Evolutionary conservation across 1,140 invertebrate species (phyloP).

Genomic region (Cydia amplana): DNA sequence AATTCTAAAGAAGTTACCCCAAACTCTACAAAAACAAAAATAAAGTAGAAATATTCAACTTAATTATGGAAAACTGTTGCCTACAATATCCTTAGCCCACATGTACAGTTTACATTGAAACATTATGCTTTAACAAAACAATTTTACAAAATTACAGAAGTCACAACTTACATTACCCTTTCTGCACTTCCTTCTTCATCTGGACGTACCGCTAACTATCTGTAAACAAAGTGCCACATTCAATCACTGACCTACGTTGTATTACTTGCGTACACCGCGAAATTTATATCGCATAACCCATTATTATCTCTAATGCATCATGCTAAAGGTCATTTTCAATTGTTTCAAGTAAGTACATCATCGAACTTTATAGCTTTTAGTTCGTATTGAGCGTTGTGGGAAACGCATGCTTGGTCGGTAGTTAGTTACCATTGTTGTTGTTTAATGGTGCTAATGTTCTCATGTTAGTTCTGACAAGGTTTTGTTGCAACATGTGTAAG

Average conservation of each 20-base stretch:
- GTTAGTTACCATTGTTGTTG: slow-evolving; percentile 43
- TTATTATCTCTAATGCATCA: slow-evolving; percentile 23
- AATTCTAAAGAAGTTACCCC: too few species aligned
- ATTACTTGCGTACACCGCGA: background rate
- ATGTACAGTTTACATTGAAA: too few species aligned
- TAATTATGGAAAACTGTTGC: too few species aligned
- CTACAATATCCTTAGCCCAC: too few species aligned
- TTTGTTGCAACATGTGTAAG: slow-evolving; percentile 38
- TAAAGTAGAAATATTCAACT: too few species aligned
- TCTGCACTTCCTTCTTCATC: background rate
- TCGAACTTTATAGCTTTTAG: slow-evolving; percentile 33
- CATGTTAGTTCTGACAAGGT: slow-evolving; percentile 44
- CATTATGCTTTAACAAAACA: too few species aligned
- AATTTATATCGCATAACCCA: slow-evolving; percentile 9
- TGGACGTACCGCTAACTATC: background rate
- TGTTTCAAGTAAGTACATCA: slow-evolving; percentile 28
- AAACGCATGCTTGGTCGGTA: slow-evolving; percentile 39
- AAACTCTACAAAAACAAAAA: too few species aligned
- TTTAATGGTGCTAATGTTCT: slow-evolving; percentile 37
- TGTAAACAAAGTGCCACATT: background rate
- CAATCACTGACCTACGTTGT: slow-evolving; percentile 4
- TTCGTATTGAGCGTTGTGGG: slow-evolving; percentile 46
- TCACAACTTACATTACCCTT: background rate
- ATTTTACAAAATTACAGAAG: too few species aligned
- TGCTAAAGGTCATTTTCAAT: slow-evolving; percentile 14